Conservation (phyloP, 2,113 vertebrate genomes). For the Butorides virescens region DNA sequence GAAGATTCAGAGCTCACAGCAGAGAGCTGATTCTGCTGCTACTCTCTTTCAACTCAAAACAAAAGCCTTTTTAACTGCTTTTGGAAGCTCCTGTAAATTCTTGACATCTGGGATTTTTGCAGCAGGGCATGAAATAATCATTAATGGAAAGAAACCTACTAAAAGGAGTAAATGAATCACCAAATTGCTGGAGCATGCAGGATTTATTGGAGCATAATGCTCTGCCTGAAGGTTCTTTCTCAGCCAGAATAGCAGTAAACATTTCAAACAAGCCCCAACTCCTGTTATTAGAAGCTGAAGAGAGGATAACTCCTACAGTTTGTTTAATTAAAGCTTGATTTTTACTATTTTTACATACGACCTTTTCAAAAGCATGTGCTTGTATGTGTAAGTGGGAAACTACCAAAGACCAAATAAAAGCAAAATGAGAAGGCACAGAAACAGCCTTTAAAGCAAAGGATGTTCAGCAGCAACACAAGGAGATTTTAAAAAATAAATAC, state of each 20-base stretch:
- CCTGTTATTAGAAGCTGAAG: background rate
- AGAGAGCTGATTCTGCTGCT: background rate
- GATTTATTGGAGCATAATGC: constrained; percentile 16
- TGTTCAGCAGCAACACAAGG: background rate
- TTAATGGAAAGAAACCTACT: background rate
- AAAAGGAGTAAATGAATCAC: constrained; percentile 42
- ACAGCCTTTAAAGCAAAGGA: background rate
- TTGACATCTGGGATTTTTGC: background rate
- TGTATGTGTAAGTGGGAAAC: background rate
- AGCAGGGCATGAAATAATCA: background rate
- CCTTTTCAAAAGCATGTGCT: background rate
- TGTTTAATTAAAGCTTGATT: constrained; percentile 1
- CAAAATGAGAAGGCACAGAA: background rate
- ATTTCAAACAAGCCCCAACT: constrained; percentile 1
- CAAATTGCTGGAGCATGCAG: constrained; percentile 20
- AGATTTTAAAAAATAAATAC: background rate
- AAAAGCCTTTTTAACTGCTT: background rate
- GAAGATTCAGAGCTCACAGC: background rate
- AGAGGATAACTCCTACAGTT: background rate
- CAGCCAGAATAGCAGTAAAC: background rate
- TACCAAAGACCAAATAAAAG: background rate
- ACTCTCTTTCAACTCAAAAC: background rate
- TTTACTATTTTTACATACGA: background rate
- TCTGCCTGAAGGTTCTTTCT: constrained; percentile 9
- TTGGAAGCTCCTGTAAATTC: background rate